These are phyloP conservation scores for Gorsachius magnificus DNA, from an alignment of 2,797 vertebrate genomes.

Conservation along the genomic window DNA sequence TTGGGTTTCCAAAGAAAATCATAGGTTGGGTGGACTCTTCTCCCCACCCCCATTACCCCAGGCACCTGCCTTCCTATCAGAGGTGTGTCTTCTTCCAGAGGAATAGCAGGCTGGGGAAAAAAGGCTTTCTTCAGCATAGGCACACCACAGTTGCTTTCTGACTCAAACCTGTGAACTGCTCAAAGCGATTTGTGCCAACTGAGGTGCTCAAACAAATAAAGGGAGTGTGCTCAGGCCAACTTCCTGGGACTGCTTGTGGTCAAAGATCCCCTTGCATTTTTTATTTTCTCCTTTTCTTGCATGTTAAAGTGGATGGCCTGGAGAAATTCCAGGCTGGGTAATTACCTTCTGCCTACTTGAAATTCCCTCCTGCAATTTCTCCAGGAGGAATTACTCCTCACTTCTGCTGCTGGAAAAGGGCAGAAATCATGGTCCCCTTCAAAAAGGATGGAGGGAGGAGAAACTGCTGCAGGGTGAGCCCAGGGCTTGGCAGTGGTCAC, in stretches of 20 bases:
- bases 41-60: background rate
- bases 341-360: background rate
- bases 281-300: background rate
- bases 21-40: background rate
- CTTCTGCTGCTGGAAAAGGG: background rate
- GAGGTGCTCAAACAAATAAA: background rate
- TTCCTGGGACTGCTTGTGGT: background rate
- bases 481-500: background rate
- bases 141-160: background rate
- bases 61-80: background rate
- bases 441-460: background rate
- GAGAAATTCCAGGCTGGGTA: slow-evolving; percentile 6
- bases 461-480: background rate
- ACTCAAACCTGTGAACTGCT: background rate
- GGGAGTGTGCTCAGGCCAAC: background rate
- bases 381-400: background rate
- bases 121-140: background rate
- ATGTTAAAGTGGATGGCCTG: background rate
- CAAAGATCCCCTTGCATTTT: background rate
- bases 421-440: background rate
- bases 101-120: background rate
- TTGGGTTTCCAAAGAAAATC: slow-evolving; percentile 5
- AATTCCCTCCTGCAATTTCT: background rate
- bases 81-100: slow-evolving; percentile 10
- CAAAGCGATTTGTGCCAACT: background rate